Conservation (phyloP, 2,113 vertebrate species). For the Labrus mixtus region DNA sequence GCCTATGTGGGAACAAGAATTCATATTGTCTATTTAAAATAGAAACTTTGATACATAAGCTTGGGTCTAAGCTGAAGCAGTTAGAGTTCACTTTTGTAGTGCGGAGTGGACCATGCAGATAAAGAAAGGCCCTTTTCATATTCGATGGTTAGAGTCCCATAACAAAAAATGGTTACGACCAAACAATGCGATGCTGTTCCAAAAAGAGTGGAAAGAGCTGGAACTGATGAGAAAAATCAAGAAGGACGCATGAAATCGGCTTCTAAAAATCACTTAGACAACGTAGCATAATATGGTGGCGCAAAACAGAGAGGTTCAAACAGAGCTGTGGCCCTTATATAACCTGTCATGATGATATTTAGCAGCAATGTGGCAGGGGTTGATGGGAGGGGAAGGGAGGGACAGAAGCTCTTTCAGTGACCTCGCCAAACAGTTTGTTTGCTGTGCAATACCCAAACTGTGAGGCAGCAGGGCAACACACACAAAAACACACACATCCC, state of each 20-base stretch:
- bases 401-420: conserved; percentile 73
- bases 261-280: conserved; percentile 15
- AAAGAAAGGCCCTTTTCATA: background rate
- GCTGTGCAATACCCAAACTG: conserved; percentile 40
- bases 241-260: conserved; percentile 1
- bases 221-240: conserved; percentile 2
- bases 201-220: conserved; percentile 12
- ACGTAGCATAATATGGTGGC: conserved; percentile 15
- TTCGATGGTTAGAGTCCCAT: background rate
- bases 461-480: conserved; percentile 29
- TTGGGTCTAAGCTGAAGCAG: background rate
- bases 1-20: conserved; percentile 36
- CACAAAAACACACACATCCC: conserved; percentile 30
- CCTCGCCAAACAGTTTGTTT: conserved; percentile 76
- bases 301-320: conserved; percentile 41
- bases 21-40: conserved; percentile 27
- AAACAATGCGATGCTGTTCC: background rate
- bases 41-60: background rate
- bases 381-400: conserved; percentile 62
- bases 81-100: too few relatives aligned
- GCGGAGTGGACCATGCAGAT: background rate
- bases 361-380: conserved; percentile 56
- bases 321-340: conserved; percentile 59
- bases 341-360: conserved; percentile 77
- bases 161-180: too few relatives aligned